A percentile compares a stretch with the other conserved stretches of the same genome.
Conservation (phyloP, 2,113 vertebrate species). For the Phrynosoma platyrhinos region DNA sequence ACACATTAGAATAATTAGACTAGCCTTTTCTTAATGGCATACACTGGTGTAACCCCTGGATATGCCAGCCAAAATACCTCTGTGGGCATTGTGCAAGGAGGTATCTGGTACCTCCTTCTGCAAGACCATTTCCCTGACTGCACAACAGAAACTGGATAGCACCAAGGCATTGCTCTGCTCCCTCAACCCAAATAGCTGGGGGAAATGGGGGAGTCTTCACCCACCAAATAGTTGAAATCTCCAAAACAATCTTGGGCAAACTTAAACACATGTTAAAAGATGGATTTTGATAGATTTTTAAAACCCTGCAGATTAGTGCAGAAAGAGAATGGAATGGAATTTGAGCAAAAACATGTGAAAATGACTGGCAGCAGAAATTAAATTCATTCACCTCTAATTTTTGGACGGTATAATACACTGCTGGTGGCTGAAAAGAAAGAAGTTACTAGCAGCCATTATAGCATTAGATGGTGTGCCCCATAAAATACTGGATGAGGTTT, state of each 20-base stretch:
- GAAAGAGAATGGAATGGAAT: neutral
- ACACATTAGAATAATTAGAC: too few relatives aligned
- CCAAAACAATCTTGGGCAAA: neutral
- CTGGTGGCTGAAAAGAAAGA: neutral
- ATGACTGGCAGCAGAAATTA: neutral
- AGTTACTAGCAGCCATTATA: neutral
- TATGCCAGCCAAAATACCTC: too few relatives aligned
- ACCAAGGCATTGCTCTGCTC: too few relatives aligned
- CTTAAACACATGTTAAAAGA: neutral
- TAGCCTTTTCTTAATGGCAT: too few relatives aligned
- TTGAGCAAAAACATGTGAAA: neutral
- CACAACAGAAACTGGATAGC: too few relatives aligned
- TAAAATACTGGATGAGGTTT: neutral
- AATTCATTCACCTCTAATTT: neutral
- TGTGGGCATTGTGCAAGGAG: too few relatives aligned
- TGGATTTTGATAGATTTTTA: neutral
- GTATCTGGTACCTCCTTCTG: too few relatives aligned
- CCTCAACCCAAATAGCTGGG: too few relatives aligned
- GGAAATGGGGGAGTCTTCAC: too few relatives aligned
- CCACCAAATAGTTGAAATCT: too few relatives aligned
- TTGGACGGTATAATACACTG: neutral
- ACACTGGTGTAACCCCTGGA: too few relatives aligned
- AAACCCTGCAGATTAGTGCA: neutral
- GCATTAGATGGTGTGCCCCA: neutral
- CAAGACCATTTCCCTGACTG: too few relatives aligned